phyloP scores from a whole-genome alignment of 2,888 invertebrate species.

The Idaea aversata region DNA sequence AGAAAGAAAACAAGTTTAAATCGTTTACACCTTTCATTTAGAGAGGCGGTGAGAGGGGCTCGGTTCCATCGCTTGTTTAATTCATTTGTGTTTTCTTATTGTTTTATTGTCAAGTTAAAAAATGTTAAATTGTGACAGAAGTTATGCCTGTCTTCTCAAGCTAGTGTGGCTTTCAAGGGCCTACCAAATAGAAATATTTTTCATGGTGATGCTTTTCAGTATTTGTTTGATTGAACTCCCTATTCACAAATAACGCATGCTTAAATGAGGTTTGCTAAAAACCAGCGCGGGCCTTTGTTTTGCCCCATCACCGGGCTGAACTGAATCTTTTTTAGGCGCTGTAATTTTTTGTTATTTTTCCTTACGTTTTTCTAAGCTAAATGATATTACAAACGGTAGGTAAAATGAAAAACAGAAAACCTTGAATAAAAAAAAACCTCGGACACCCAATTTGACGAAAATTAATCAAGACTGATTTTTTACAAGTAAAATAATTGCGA shows the following conservation, averaged over 20 bases:
- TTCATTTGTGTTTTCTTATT: neutral
- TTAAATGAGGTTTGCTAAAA: too few species aligned
- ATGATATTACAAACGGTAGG: neutral
- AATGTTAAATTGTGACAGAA: neutral
- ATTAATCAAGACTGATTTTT: neutral
- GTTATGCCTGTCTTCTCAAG: neutral
- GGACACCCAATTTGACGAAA: neutral
- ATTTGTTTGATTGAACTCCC: too few species aligned
- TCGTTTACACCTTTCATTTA: constrained; percentile 40
- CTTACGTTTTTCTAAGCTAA: too few species aligned
- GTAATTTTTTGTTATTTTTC: too few species aligned
- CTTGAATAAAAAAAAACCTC: neutral
- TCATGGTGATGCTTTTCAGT: too few species aligned
- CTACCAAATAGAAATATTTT: too few species aligned
- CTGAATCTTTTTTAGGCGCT: too few species aligned
- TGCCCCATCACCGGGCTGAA: too few species aligned
- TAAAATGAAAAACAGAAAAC: neutral
- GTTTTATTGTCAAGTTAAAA: neutral
- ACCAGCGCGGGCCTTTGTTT: too few species aligned
- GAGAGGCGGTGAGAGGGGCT: constrained; percentile 45
- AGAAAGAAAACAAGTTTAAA: constrained; percentile 10
- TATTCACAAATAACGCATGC: too few species aligned
- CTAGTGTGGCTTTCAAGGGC: too few species aligned
- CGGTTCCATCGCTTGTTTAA: constrained; percentile 31
- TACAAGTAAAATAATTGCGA: constrained; percentile 32